Evolutionary conservation across 2,113 vertebrate species (phyloP).

Genomic region (Aramus guarauna): DNA sequence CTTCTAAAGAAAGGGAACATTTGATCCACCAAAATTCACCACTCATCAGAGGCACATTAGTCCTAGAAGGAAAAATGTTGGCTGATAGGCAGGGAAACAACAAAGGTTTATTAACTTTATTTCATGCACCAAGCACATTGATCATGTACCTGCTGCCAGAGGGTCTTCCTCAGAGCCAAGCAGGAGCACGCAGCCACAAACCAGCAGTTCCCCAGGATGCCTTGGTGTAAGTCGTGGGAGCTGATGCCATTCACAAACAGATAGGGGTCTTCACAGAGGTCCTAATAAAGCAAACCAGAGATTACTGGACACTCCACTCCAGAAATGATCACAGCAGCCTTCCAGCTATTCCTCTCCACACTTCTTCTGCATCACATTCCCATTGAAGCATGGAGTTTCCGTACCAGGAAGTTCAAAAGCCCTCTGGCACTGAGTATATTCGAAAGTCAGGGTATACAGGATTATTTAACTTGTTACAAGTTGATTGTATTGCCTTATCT

Average conservation of each 20-base stretch:
- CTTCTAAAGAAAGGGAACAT: neutral
- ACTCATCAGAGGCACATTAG: neutral
- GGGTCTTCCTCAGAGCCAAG: constrained; percentile 80
- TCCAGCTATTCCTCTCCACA: neutral
- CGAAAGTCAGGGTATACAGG: neutral
- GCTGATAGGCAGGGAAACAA: neutral
- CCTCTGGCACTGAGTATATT: neutral
- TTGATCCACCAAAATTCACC: neutral
- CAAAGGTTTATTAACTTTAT: neutral
- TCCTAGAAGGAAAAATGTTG: neutral
- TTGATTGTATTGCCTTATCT: neutral
- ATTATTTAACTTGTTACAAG: neutral
- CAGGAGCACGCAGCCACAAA: constrained; percentile 92
- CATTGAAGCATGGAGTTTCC: neutral
- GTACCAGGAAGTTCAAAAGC: neutral
- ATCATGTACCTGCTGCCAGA: constrained; percentile 84
- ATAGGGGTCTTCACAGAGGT: constrained; percentile 79
- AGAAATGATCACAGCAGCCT: neutral
- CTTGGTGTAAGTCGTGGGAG: constrained; percentile 88
- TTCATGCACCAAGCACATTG: neutral
- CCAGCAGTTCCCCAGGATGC: constrained; percentile 88
- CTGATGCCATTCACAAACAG: constrained; percentile 90
- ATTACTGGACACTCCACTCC: neutral
- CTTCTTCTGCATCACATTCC: neutral
- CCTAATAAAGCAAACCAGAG: constrained; percentile 69